Evolutionary conservation across 2,113 vertebrate species (phyloP), one percentile per base, ranked within the genome.

Genomic region (Brevimyrus niger): DNA sequence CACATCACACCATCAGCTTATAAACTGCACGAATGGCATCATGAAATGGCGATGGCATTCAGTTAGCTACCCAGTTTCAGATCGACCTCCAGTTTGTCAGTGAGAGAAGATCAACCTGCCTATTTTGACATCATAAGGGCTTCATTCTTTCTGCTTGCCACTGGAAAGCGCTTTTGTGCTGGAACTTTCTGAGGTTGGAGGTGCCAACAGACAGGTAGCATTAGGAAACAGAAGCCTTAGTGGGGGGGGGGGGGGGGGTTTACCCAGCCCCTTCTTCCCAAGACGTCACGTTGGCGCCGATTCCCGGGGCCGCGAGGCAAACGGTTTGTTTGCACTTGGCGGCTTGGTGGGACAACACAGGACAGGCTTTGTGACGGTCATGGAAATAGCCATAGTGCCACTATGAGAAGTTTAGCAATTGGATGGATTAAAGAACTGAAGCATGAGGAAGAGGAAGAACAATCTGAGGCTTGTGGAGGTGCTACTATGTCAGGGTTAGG

Each of bases 281-380:
- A 69, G 55, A 87, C 89, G 91, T 89, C 89, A 92, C 83, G 90
- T 92, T 92, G 90, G 89, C 91, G 91, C 90, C 46, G 46, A 51
- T 82, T 47, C 82, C 88, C 82, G 69, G 80, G 86, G 35, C 58
- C 42, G 65, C 42, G 80, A 61, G 58, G 82, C 46, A 91, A 92
- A 90, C 76, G 87, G 88, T 53, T 35, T 88, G 88, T 88, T 90
- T 82, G 89, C 88, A 85, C 88, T 90, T 76, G 69, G 88, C 69
- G 65, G 89, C 86, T 86, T 89, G 91, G 58, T 82, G 69, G 86
- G 90, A 92, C 91, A 80, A 90, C 73, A 90, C 58, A 69, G 87
- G 86, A 48, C 46, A 46, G 27, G 13, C 44, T 69, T 85, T 7
- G 38, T 44, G 55, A 87, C 31, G 19, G 87, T 69, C 5, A 15